A percentile compares a stretch with the other conserved stretches of the same genome.
These are phyloP conservation scores for Hippopotamyrus pictus DNA, from an alignment of 2,797 vertebrate genomes.

Conservation along the genomic window DNA sequence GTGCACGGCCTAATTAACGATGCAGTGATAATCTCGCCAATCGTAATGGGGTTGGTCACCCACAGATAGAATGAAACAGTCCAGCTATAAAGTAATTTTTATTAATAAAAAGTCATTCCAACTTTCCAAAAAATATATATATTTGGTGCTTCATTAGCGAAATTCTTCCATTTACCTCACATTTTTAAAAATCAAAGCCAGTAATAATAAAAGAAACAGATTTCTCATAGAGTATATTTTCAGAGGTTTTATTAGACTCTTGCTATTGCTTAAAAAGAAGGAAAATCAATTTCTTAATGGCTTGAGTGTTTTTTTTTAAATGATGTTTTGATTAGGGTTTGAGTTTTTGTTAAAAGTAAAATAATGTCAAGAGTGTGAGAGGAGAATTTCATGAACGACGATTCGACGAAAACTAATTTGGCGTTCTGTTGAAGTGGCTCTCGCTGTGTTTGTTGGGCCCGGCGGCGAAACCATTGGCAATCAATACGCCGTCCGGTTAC, in stretches of 20 bases:
- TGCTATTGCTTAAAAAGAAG: background rate
- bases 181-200: background rate
- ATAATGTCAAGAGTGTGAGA: background rate
- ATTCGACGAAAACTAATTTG: background rate
- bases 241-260: background rate
- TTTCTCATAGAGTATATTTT: background rate
- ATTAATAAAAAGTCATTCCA: background rate
- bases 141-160: background rate
- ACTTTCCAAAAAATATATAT: background rate
- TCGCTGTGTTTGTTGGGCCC: background rate
- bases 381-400: background rate
- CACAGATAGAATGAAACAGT: background rate
- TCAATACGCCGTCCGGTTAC: background rate
- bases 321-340: background rate
- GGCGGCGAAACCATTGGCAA: background rate
- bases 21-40: background rate
- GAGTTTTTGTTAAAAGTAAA: background rate
- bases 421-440: background rate
- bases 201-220: background rate
- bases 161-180: background rate
- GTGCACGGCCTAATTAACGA: background rate
- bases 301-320: background rate
- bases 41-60: background rate
- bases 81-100: background rate
- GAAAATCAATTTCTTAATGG: background rate